phyloP scores from a whole-genome alignment of 2,888 invertebrate genomes.

The Panzeria rudis region DNA sequence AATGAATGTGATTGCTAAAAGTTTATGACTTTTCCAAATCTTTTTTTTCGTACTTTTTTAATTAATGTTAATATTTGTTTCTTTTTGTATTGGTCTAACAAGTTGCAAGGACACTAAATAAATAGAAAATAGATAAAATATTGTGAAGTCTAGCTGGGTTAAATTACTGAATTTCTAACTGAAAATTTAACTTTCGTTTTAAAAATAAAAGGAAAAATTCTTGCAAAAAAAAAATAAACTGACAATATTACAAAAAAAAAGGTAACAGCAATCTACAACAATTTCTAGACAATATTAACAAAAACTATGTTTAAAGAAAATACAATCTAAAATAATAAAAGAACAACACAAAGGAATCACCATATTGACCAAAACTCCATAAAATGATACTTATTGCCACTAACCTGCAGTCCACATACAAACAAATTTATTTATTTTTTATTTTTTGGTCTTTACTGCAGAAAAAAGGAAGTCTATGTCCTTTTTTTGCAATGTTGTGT shows the following conservation, averaged over 20 bases:
- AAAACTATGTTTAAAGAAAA: constrained; percentile 44
- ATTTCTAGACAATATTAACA: constrained; percentile 27
- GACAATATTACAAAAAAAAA: constrained; percentile 16
- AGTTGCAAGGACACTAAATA: not conserved
- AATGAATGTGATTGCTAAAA: constrained; percentile 23
- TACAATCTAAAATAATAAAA: constrained; percentile 14
- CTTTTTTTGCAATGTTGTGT: constrained; percentile 57
- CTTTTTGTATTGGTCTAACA: not conserved
- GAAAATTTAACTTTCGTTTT: not conserved
- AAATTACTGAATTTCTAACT: not conserved
- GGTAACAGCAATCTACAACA: constrained; percentile 11
- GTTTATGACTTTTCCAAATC: not conserved
- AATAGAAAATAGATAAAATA: not conserved
- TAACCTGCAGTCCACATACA: constrained; percentile 49
- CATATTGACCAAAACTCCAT: constrained; percentile 64
- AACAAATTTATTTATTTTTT: constrained; percentile 1
- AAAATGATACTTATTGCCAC: constrained; percentile 40
- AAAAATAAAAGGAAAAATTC: too few species aligned
- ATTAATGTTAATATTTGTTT: not conserved
- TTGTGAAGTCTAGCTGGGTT: not conserved
- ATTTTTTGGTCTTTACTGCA: constrained; percentile 30
- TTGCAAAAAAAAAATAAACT: constrained; percentile 17
- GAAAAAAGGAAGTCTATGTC: constrained; percentile 79
- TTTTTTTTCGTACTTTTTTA: constrained; percentile 17
- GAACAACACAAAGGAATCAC: constrained; percentile 58